Evolutionary conservation across 2,797 vertebrate genomes (phyloP).

Genomic region (Fundulus diaphanus): DNA sequence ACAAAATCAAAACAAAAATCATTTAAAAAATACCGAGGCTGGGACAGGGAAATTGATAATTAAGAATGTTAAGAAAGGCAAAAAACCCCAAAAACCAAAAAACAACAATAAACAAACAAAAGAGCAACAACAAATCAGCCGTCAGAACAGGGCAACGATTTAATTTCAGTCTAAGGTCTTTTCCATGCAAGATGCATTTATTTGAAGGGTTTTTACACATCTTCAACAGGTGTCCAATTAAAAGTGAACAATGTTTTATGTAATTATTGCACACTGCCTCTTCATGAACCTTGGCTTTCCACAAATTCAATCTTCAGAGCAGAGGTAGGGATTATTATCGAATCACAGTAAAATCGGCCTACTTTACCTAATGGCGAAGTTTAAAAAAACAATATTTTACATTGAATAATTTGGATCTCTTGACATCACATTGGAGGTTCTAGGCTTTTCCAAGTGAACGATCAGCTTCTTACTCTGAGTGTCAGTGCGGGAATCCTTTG

Average conservation of each 20-base stretch:
- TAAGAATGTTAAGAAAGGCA: neutral
- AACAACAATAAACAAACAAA: too few relatives aligned
- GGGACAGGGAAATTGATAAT: too few relatives aligned
- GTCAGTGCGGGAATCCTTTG: constrained; percentile 32
- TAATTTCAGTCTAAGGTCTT: neutral
- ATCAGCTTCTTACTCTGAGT: constrained; percentile 8
- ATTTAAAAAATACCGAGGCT: too few relatives aligned
- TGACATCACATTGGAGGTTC: neutral
- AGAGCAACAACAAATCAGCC: too few relatives aligned
- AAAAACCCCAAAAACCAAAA: too few relatives aligned
- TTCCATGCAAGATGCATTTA: neutral
- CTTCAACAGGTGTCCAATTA: neutral
- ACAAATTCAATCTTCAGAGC: neutral
- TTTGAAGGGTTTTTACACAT: neutral
- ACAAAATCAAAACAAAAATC: too few relatives aligned
- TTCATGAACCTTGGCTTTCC: neutral
- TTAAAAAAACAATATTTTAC: neutral
- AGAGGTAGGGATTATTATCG: neutral
- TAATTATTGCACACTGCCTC: neutral
- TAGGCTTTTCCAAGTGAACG: neutral
- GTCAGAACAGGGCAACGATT: neutral
- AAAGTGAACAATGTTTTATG: neutral
- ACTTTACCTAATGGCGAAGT: neutral
- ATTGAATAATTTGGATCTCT: neutral
- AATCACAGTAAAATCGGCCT: neutral